A percentile compares a stretch with the other conserved stretches of the same genome.
These are phyloP conservation scores for Crax fasciolata DNA, from an alignment of 2,797 vertebrate genomes.

Conservation along the genomic window DNA sequence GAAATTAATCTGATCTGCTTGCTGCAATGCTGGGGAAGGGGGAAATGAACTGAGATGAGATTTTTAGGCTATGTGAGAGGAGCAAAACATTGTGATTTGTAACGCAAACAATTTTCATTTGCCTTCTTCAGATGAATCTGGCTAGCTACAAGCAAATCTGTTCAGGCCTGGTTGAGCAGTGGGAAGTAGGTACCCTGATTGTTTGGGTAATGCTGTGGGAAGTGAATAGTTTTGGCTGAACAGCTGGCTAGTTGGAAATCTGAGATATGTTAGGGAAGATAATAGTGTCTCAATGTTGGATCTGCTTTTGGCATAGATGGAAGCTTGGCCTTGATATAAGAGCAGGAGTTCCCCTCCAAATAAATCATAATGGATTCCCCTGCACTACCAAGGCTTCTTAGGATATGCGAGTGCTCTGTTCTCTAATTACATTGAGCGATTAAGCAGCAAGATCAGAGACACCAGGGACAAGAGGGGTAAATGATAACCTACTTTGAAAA, in stretches of 20 bases:
- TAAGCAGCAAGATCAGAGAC: slow-evolving; percentile 29
- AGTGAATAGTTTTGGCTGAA: neutral
- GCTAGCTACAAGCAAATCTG: neutral
- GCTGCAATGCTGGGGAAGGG: neutral
- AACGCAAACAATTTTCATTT: neutral
- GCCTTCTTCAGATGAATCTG: neutral
- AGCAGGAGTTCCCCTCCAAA: neutral
- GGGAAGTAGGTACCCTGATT: neutral
- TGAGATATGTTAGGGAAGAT: neutral
- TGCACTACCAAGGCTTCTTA: neutral
- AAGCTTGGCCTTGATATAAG: neutral
- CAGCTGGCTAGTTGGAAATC: neutral
- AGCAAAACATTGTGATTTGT: neutral
- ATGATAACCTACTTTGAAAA: slow-evolving; percentile 55
- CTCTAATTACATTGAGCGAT: slow-evolving; percentile 15
- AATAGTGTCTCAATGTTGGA: neutral
- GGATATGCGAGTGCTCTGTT: neutral
- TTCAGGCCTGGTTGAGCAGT: neutral
- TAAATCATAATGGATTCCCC: neutral
- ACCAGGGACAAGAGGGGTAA: slow-evolving; percentile 18
- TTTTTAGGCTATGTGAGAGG: neutral
- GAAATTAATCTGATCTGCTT: slow-evolving; percentile 56
- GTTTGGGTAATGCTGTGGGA: neutral
- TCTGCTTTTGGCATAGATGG: neutral
- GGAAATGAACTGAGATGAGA: neutral